Conservation (phyloP, 2,113 vertebrate species). For the Gambusia holbrooki region DNA sequence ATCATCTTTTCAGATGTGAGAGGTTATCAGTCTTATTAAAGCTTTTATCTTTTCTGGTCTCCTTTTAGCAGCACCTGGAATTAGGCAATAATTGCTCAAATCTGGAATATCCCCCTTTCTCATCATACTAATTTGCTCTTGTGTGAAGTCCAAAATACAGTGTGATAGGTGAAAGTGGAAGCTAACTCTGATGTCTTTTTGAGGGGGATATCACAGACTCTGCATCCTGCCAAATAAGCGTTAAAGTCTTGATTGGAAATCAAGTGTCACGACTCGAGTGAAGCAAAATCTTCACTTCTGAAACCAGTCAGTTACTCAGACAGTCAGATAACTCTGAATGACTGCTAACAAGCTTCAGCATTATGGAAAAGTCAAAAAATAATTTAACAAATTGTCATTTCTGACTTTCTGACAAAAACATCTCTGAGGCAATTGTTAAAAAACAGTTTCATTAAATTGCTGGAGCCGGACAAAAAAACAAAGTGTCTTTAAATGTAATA, state of each 20-base stretch:
- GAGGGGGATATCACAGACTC: not conserved
- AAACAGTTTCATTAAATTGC: not conserved
- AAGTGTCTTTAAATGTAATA: not conserved
- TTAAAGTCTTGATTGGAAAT: not conserved
- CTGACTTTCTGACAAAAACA: not conserved
- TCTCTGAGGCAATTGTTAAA: not conserved
- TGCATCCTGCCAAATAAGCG: no score
- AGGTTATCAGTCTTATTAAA: not conserved
- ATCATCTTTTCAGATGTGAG: not conserved
- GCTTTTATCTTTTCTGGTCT: not conserved
- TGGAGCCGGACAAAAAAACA: not conserved
- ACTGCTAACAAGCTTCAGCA: not conserved
- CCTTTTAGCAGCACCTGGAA: not conserved
- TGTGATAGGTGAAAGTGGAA: not conserved
- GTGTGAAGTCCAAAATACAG: not conserved
- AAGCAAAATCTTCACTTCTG: not conserved
- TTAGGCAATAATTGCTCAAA: constrained; percentile 10
- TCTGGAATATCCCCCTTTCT: constrained; percentile 3
- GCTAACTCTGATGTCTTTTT: not conserved
- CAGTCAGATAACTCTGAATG: not conserved
- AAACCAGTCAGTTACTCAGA: not conserved
- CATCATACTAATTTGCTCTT: not conserved
- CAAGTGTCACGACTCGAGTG: not conserved
- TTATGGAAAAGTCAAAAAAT: not conserved
- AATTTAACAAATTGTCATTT: not conserved